Percentiles rank a stretch among this genome's conserved stretches.
Evolutionary conservation across 1,140 invertebrate genomes (phyloP).

Genomic region (Dreissena polymorpha): DNA sequence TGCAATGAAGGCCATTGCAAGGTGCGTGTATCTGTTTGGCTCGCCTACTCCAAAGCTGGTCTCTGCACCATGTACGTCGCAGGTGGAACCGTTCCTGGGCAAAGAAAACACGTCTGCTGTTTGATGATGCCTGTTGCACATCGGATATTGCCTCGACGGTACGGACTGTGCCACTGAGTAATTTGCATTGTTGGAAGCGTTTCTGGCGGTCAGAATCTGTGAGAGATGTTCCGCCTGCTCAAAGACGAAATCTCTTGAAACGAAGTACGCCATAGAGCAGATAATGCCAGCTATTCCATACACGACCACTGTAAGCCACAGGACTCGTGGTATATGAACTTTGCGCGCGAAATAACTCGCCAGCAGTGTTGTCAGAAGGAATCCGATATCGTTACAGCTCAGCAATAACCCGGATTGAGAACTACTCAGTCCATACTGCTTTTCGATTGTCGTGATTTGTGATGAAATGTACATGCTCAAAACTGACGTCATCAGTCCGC

Average conservation of each 20-base stretch:
- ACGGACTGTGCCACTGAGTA: not conserved
- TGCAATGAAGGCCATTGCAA: slow-evolving; percentile 59
- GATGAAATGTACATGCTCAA: slow-evolving; percentile 58
- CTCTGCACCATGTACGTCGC: slow-evolving; percentile 31
- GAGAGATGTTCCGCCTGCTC: slow-evolving; percentile 15
- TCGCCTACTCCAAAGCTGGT: slow-evolving; percentile 53
- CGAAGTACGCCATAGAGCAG: slow-evolving; percentile 55
- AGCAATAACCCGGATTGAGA: slow-evolving; percentile 57
- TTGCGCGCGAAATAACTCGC: slow-evolving; percentile 53
- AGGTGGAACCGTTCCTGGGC: slow-evolving; percentile 4
- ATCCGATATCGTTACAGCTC: slow-evolving; percentile 62
- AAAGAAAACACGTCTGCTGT: not conserved
- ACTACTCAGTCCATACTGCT: slow-evolving; percentile 63
- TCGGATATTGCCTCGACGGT: slow-evolving; percentile 15
- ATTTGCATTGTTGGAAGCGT: not conserved
- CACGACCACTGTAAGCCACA: slow-evolving; percentile 43
- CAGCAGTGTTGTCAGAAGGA: slow-evolving; percentile 48
- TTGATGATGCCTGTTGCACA: slow-evolving; percentile 21
- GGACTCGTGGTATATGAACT: slow-evolving; percentile 58
- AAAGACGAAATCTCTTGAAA: slow-evolving; percentile 34
- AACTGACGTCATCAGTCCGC: slow-evolving; percentile 50
- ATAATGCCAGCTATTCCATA: slow-evolving; percentile 57
- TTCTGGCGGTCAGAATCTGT: not conserved
- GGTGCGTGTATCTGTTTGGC: slow-evolving; percentile 51
- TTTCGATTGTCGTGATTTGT: slow-evolving; percentile 63